Percentiles rank a stretch among this genome's conserved stretches.
These are phyloP conservation scores for Athripsodes cinereus DNA, from an alignment of 2,888 invertebrate genomes.

Conservation along the genomic window DNA sequence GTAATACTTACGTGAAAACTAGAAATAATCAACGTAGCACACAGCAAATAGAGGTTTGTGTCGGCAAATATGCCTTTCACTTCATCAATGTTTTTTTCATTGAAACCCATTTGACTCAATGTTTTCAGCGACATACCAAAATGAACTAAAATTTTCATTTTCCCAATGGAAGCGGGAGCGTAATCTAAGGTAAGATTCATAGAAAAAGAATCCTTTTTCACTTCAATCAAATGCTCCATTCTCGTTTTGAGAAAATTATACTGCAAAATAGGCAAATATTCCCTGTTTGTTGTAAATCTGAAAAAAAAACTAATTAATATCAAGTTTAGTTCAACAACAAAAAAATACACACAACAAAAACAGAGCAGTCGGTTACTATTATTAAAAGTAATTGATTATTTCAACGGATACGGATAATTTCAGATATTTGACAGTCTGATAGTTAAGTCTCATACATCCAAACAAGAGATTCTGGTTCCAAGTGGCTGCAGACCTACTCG, in stretches of 20 bases:
- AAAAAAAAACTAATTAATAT: neutral
- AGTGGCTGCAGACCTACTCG: too few relatives aligned
- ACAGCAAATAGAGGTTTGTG: conserved; percentile 86
- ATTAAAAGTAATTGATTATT: too few relatives aligned
- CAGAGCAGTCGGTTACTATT: too few relatives aligned
- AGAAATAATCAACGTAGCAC: conserved; percentile 84
- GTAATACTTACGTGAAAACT: conserved; percentile 79
- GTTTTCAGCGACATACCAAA: conserved; percentile 68
- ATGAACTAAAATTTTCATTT: conserved; percentile 68
- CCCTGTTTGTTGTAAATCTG: conserved; percentile 54
- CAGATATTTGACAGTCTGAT: too few relatives aligned
- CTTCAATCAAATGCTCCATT: conserved; percentile 63
- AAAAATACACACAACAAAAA: too few relatives aligned
- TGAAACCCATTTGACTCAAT: conserved; percentile 74
- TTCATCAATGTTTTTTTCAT: conserved; percentile 92
- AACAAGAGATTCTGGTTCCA: too few relatives aligned
- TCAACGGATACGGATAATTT: too few relatives aligned
- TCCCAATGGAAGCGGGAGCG: conserved; percentile 72
- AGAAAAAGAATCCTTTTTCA: conserved; percentile 53
- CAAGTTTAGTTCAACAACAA: too few relatives aligned
- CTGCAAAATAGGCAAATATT: conserved; percentile 77
- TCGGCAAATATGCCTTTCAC: conserved; percentile 94
- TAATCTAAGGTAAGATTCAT: conserved; percentile 66
- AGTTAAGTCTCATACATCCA: too few relatives aligned
- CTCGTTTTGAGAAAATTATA: conserved; percentile 80